A percentile compares a stretch with the other conserved stretches of the same genome.
phyloP scores from a whole-genome alignment of 2,888 invertebrate species.

The Drosophila flavopinicola region DNA sequence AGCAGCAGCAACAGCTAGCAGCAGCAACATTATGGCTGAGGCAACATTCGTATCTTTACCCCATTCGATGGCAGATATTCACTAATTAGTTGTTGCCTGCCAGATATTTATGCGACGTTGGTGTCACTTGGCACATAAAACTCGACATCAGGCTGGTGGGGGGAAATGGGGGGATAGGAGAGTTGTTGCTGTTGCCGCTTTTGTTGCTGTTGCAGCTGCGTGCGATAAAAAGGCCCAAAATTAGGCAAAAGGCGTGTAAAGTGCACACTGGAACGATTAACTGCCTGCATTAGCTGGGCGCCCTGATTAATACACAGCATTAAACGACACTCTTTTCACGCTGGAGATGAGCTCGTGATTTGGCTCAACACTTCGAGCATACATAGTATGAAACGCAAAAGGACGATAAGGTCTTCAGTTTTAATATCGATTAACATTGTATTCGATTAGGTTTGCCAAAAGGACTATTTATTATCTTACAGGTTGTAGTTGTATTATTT shows the following conservation, averaged over 20 bases:
- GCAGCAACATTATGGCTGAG: constrained; percentile 11
- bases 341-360: constrained; percentile 15
- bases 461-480: too few relatives aligned
- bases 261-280: constrained; percentile 77
- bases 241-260: constrained; percentile 82
- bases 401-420: too few relatives aligned
- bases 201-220: constrained; percentile 76
- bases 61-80: constrained; percentile 60
- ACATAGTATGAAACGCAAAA: neutral
- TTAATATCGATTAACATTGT: too few relatives aligned
- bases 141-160: neutral
- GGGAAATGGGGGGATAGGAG: neutral
- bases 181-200: neutral
- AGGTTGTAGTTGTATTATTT: too few relatives aligned
- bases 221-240: constrained; percentile 81
- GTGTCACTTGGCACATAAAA: constrained; percentile 80
- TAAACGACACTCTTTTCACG: constrained; percentile 36
- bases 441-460: too few relatives aligned
- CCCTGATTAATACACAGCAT: constrained; percentile 69
- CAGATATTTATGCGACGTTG: constrained; percentile 76
- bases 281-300: constrained; percentile 69
- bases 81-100: constrained; percentile 76
- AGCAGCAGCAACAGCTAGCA: constrained; percentile 8
- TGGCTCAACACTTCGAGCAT: neutral
- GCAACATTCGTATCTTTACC: constrained; percentile 41